These are phyloP conservation scores for Neodontobutis hainanensis DNA, from an alignment of 2,113 vertebrate genomes.

Conservation along the genomic window DNA sequence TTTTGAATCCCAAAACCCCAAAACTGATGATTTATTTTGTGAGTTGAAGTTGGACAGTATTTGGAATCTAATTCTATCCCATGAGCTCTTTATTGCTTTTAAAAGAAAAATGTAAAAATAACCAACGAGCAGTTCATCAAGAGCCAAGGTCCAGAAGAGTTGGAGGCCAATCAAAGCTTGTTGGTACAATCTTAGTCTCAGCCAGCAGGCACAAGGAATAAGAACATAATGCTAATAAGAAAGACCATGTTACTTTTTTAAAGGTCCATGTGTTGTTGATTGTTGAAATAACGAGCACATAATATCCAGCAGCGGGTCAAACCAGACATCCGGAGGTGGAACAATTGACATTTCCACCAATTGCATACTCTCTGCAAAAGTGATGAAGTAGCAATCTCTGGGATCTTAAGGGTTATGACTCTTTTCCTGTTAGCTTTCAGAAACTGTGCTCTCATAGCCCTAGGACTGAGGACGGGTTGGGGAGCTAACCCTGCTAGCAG, in stretches of 20 bases:
- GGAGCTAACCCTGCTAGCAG: not conserved
- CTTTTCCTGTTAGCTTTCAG: not conserved
- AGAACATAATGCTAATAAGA: slow-evolving; percentile 1
- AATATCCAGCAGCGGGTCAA: slow-evolving; percentile 21
- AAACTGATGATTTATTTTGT: not conserved
- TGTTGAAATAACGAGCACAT: slow-evolving; percentile 1
- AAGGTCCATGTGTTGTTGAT: not conserved
- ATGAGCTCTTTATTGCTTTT: slow-evolving; percentile 53
- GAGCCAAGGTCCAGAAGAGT: slow-evolving; percentile 41
- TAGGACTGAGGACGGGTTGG: not conserved
- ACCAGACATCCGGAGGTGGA: slow-evolving; percentile 28
- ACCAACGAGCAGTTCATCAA: slow-evolving; percentile 38
- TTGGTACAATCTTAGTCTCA: slow-evolving; percentile 5
- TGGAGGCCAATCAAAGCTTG: not conserved
- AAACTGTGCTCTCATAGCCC: not conserved
- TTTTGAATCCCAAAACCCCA: no score
- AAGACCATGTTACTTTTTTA: not conserved
- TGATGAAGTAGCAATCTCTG: slow-evolving; percentile 11
- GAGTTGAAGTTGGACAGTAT: slow-evolving; percentile 3
- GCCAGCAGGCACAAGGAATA: not conserved
- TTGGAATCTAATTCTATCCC: slow-evolving; percentile 32
- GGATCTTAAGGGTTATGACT: slow-evolving; percentile 7
- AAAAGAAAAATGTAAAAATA: slow-evolving; percentile 41
- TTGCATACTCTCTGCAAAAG: slow-evolving; percentile 7
- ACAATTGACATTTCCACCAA: slow-evolving; percentile 25